These are phyloP conservation scores for Drosophila malerkotliana DNA, from an alignment of 1,140 invertebrate genomes.

Conservation along the genomic window DNA sequence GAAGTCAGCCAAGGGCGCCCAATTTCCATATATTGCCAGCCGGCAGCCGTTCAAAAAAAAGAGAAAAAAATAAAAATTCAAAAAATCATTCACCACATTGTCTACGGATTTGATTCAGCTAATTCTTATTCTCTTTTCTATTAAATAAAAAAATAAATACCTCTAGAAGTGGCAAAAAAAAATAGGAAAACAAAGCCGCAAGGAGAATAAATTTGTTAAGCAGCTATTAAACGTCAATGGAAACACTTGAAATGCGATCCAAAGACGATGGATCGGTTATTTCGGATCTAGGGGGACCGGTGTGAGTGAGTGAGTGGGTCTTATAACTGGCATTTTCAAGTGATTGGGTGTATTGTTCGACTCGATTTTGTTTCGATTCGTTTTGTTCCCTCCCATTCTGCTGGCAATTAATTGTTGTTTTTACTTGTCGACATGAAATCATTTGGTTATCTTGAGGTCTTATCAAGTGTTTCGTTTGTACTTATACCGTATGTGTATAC, in stretches of 20 bases:
- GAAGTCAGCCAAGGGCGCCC: slow-evolving; percentile 32
- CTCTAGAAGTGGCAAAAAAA: slow-evolving; percentile 20
- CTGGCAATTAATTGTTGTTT: slow-evolving; percentile 42
- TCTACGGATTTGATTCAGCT: slow-evolving; percentile 24
- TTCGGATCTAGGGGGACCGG: slow-evolving; percentile 10
- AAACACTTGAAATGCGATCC: slow-evolving; percentile 51
- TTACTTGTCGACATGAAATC: slow-evolving; percentile 35
- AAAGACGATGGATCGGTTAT: slow-evolving; percentile 42
- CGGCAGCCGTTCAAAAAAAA: slow-evolving; percentile 7
- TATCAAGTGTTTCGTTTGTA: slow-evolving; percentile 52
- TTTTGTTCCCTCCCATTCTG: slow-evolving; percentile 1
- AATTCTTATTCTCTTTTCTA: no score
- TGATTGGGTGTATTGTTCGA: slow-evolving; percentile 42
- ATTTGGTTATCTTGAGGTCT: slow-evolving; percentile 50
- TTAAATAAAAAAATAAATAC: slow-evolving; percentile 16
- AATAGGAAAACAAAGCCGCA: slow-evolving; percentile 27
- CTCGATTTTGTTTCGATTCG: slow-evolving; percentile 11
- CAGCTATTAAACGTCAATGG: slow-evolving; percentile 53
- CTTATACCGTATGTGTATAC: slow-evolving; percentile 5
- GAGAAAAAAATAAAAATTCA: slow-evolving; percentile 11
- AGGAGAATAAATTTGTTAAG: slow-evolving; percentile 46
- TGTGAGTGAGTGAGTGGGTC: slow-evolving; percentile 10
- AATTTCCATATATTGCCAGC: slow-evolving; percentile 35
- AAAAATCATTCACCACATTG: slow-evolving; percentile 11
- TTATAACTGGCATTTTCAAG: slow-evolving; percentile 58